Base-by-base conservation (phyloP, 2,888 invertebrate genomes). In the Phlogophora meticulosa region DNA sequence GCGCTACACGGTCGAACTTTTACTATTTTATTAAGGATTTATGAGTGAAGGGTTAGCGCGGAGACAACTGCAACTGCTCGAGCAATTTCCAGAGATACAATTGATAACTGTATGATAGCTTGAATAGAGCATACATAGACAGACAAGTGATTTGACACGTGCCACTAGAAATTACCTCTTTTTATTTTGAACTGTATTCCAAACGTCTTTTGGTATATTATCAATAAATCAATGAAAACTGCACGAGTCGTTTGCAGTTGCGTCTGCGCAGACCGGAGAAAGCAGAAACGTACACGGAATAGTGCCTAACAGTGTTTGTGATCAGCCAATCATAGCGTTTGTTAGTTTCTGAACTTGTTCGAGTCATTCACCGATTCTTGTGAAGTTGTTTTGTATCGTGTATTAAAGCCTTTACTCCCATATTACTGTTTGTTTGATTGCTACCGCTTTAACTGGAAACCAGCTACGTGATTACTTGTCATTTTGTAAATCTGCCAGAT, bases 391-490 rank as follows among this genome's bases (percentile, higher is more conserved):
- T 32, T 62, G 22, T n/a, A 32, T 5, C 28, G 5, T 60, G 17
- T 15, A 36, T 46, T 48, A 66, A 66, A 63, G 4, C 32, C 13
- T 46, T 45, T 17, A 24, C 7, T 28, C 13, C 15, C 20, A 13
- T 7, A 13, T 38, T 22, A 17, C 13, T 43, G 15, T 15, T 55
- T 32, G 28, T 38, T 38, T 46, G 7, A 40, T 48, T 46, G n/a
- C 32, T 32, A 32, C 20, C 10, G 10, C 4, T 15, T 17, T 20
- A 20, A 13, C 24, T 15, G 13, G 9, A 13, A 40, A 24, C n/a
- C 32, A 24, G 7, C 32, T 40, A 17, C 10, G 7, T 13, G 20
- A 17, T 51, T 2, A 32, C 49, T 17, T 13, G 42, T 56, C 13
- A 43, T 43, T 28, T 9, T 56, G 42, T 43, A 43, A 43, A 56